phyloP scores from a whole-genome alignment of 2,888 invertebrate genomes.

The Drosophila rellima region DNA sequence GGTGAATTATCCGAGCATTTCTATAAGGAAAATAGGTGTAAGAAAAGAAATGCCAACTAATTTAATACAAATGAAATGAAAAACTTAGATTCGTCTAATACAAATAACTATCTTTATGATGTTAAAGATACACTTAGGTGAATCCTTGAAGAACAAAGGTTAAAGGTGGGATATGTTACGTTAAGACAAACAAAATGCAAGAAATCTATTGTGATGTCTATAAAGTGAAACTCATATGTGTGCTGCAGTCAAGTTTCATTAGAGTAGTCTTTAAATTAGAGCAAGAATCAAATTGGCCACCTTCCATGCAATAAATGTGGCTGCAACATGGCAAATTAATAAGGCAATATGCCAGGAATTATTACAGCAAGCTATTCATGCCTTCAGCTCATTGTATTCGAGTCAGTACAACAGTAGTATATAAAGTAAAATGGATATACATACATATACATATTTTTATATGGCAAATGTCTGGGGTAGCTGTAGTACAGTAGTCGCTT shows the following conservation, averaged over 20 bases:
- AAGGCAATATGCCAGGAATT: constrained; percentile 5
- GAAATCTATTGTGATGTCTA: too few relatives aligned
- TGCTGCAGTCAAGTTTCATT: background rate
- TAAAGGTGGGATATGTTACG: too few relatives aligned
- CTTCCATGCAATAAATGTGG: constrained; percentile 9
- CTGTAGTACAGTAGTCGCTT: constrained; percentile 54
- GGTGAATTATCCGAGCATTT: background rate
- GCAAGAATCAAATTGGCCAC: background rate
- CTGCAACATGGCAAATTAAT: constrained; percentile 18
- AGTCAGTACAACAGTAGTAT: constrained; percentile 12
- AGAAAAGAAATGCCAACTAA: background rate
- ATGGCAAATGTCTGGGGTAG: constrained; percentile 40
- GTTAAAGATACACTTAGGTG: background rate
- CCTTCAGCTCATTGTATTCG: constrained; percentile 53
- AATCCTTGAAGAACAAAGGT: background rate
- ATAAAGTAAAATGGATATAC: background rate
- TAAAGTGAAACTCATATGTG: background rate
- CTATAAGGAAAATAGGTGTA: background rate
- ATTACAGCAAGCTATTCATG: constrained; percentile 43
- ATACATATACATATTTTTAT: constrained; percentile 16
- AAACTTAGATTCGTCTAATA: background rate
- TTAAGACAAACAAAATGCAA: too few relatives aligned
- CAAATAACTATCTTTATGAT: background rate
- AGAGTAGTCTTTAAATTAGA: background rate
- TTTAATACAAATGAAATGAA: background rate